Percentiles rank a stretch among this genome's conserved stretches.
Evolutionary conservation across 2,888 invertebrate genomes (phyloP).

Genomic region (Ectemnius continuus): DNA sequence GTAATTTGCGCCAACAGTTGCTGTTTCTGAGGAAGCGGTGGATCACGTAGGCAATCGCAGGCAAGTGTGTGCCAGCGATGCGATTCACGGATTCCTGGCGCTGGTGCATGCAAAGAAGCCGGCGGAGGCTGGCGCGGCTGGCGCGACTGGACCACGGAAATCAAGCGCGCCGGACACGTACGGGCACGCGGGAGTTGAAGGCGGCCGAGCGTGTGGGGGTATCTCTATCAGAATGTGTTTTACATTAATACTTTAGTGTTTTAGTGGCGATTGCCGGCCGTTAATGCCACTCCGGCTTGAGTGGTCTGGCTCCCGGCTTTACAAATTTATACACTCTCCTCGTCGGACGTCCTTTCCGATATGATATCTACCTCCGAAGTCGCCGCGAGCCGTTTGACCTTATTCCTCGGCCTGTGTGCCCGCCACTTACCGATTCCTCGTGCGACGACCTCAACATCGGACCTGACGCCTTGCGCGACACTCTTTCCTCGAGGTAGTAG

Average conservation of each 20-base stretch:
- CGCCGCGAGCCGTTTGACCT: conserved; percentile 56
- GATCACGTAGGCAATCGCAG: background rate
- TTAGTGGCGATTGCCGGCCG: conserved; percentile 75
- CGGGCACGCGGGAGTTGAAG: conserved; percentile 14
- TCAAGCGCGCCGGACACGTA: conserved; percentile 19
- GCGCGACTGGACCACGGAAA: conserved; percentile 33
- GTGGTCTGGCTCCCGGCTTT: conserved; percentile 74
- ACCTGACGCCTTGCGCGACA: conserved; percentile 12
- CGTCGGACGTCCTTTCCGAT: conserved; percentile 68
- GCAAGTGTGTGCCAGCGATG: background rate
- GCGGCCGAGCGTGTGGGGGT: conserved; percentile 58
- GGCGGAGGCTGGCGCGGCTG: background rate
- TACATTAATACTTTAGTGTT: conserved; percentile 78
- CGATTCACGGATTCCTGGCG: conserved; percentile 4
- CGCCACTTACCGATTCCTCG: conserved; percentile 42
- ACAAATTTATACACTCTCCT: conserved; percentile 75
- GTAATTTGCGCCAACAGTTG: background rate
- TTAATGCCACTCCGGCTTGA: conserved; percentile 75
- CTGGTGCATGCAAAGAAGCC: background rate
- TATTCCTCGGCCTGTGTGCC: conserved; percentile 49
- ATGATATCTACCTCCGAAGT: conserved; percentile 69
- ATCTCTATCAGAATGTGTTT: conserved; percentile 78
- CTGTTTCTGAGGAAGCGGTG: background rate
- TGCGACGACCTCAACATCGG: conserved; percentile 50
- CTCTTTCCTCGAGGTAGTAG: too few relatives aligned